These are phyloP conservation scores for Campaea margaritaria DNA, from an alignment of 2,888 invertebrate species.

Conservation along the genomic window DNA sequence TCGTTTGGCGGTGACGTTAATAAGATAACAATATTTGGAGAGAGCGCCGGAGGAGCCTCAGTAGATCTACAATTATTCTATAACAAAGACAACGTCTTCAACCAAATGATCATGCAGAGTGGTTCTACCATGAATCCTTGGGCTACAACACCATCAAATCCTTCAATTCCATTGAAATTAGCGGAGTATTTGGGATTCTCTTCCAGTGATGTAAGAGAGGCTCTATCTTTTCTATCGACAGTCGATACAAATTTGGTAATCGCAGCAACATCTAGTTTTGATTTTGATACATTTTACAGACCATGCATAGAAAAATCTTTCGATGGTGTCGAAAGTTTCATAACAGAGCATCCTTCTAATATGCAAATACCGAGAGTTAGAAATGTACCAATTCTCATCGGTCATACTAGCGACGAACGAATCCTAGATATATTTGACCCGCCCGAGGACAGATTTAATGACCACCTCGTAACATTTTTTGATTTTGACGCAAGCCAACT, in stretches of 20 bases:
- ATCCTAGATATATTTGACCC: constrained; percentile 5
- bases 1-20: constrained; percentile 64
- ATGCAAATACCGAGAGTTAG: constrained; percentile 38
- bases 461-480: constrained; percentile 46
- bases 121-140: constrained; percentile 48
- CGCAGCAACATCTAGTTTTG: constrained; percentile 47
- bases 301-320: constrained; percentile 60
- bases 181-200: constrained; percentile 53
- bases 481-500: constrained; percentile 45
- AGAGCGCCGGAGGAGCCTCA: constrained; percentile 61
- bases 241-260: constrained; percentile 52
- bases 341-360: constrained; percentile 52
- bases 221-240: constrained; percentile 54
- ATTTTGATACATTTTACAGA: constrained; percentile 41
- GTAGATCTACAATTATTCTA: constrained; percentile 59
- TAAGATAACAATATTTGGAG: constrained; percentile 63
- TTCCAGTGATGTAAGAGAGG: constrained; percentile 50
- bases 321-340: constrained; percentile 49
- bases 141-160: constrained; percentile 46
- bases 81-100: constrained; percentile 55
- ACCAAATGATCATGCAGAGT: constrained; percentile 63
- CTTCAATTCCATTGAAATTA: constrained; percentile 49
- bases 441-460: constrained; percentile 29
- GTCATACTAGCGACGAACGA: constrained; percentile 52
- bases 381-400: constrained; percentile 51